Conservation (phyloP, 2,113 vertebrate species). For the Coturnix japonica region DNA sequence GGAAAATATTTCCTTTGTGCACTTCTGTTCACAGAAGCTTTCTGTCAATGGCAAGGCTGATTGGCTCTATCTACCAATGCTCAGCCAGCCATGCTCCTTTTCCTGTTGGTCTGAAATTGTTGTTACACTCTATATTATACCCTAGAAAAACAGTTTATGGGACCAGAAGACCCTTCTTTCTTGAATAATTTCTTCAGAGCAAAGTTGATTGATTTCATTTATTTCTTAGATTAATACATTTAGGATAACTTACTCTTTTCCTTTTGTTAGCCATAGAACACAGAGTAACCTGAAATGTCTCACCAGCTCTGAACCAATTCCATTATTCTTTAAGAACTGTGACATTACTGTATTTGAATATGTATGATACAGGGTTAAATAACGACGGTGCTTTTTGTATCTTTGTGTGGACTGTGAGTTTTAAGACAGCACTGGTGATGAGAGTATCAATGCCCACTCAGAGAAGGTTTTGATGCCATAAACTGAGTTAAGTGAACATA, state of each 20-base stretch:
- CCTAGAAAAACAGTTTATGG: not conserved
- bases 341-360: not conserved
- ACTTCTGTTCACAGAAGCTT: not conserved
- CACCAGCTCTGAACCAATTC: not conserved
- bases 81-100: not conserved
- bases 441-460: not conserved
- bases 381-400: not conserved
- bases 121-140: not conserved
- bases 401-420: not conserved
- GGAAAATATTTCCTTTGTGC: not conserved
- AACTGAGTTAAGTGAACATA: not conserved
- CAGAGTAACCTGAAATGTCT: not conserved
- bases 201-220: not conserved
- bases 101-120: not conserved
- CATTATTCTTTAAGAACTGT: not conserved
- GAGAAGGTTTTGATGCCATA: not conserved
- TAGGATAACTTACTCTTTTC: not conserved
- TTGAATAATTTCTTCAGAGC: not conserved
- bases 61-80: not conserved
- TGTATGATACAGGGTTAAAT: not conserved
- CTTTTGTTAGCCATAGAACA: not conserved
- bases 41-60: not conserved
- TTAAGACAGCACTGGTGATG: not conserved
- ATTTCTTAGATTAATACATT: not conserved
- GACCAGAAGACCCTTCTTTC: not conserved